phyloP scores from a whole-genome alignment of 2,888 invertebrate species.

The Hirtodrosophila confusa region DNA sequence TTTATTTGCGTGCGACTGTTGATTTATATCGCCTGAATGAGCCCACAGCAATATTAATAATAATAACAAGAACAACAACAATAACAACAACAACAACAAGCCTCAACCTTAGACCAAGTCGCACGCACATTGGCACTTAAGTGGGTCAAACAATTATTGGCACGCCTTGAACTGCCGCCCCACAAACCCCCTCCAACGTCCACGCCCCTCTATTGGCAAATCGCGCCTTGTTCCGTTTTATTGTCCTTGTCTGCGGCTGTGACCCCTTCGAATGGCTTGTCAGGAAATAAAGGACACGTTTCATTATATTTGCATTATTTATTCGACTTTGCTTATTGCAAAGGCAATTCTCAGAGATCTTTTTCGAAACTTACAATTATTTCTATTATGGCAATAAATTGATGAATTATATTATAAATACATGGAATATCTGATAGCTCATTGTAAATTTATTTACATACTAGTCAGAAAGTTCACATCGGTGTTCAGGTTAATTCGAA shows the following conservation, averaged over 20 bases:
- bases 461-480: no score
- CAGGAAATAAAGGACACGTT: constrained; percentile 8
- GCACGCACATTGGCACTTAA: constrained; percentile 71
- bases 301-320: no score
- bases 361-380: no score
- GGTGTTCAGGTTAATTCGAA: no score
- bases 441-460: no score
- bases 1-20: constrained; percentile 77
- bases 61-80: constrained; percentile 22
- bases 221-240: constrained; percentile 7
- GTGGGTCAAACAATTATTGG: constrained; percentile 73
- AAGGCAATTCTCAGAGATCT: no score
- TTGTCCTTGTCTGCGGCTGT: constrained; percentile 16
- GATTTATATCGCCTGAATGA: constrained; percentile 67
- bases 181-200: background rate
- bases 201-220: background rate
- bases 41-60: constrained; percentile 38
- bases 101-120: constrained; percentile 44
- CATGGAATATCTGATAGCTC: no score
- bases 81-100: constrained; percentile 22
- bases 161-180: constrained; percentile 37
- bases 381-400: no score
- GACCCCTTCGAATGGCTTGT: constrained; percentile 1
- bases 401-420: no score
- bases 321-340: no score